Conservation (phyloP, 2,113 vertebrate species). For the Mesembrinibis cayennensis region DNA sequence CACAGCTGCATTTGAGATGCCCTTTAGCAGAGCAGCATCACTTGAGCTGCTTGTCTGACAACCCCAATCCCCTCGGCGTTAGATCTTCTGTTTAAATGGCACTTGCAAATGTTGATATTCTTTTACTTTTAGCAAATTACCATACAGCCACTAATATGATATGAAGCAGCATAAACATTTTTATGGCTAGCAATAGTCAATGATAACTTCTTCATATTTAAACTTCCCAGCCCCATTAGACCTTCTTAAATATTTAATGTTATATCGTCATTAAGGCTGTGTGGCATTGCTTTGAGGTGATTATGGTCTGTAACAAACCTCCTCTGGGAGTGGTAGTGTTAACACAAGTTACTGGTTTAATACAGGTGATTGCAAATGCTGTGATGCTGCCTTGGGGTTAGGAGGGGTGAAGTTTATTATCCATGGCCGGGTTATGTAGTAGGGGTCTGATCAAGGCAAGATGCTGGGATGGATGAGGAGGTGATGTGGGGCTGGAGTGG, state of each 20-base stretch:
- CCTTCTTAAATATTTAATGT: background rate
- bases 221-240: background rate
- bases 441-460: background rate
- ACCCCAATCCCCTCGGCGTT: rapidly evolving
- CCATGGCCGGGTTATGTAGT: background rate
- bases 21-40: background rate
- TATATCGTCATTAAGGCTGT: background rate
- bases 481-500: background rate
- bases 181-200: background rate
- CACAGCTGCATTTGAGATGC: background rate
- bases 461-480: background rate
- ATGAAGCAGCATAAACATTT: background rate
- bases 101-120: background rate
- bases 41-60: background rate
- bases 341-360: background rate
- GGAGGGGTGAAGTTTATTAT: background rate
- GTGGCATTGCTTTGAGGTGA: background rate
- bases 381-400: background rate
- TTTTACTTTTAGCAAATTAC: background rate
- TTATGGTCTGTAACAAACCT: background rate
- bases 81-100: background rate
- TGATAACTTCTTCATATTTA: background rate
- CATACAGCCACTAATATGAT: background rate
- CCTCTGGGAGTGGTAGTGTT: background rate
- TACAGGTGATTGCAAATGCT: background rate